Percentiles rank a stretch among this genome's conserved stretches.
Conservation (phyloP, 2,888 invertebrate genomes). For the Brenthis daphne region DNA sequence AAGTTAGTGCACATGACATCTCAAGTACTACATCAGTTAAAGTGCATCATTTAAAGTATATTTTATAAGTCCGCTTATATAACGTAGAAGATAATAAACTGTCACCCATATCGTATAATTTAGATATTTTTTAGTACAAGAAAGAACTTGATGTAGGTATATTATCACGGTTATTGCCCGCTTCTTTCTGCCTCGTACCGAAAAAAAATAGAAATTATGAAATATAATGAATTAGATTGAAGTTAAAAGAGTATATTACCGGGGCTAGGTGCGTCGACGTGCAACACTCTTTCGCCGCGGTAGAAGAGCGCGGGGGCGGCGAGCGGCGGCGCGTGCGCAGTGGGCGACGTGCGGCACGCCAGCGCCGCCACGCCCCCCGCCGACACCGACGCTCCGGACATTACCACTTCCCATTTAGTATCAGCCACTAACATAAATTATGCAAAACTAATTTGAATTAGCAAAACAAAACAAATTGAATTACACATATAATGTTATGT, state of each 20-base stretch:
- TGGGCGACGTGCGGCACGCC: conserved; percentile 46
- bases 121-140: too few species aligned
- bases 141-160: too few species aligned
- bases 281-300: conserved; percentile 53
- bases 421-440: conserved; percentile 48
- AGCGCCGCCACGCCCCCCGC: conserved; percentile 63
- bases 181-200: too few species aligned
- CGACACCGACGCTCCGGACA: conserved; percentile 47
- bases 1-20: too few species aligned
- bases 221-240: too few species aligned
- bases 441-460: neutral
- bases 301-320: conserved; percentile 56
- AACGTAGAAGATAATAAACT: too few species aligned
- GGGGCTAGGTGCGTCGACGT: conserved; percentile 80
- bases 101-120: too few species aligned
- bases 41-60: too few species aligned
- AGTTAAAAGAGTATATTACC: conserved; percentile 52
- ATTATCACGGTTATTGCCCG: too few species aligned
- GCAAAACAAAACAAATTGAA: neutral
- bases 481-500: neutral
- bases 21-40: too few species aligned
- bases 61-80: too few species aligned
- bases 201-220: too few species aligned
- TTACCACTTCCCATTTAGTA: conserved; percentile 52
- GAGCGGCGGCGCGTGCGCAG: conserved; percentile 32